Base-by-base conservation (phyloP, 2,797 vertebrate genomes). In the Artibeus lituratus region DNA sequence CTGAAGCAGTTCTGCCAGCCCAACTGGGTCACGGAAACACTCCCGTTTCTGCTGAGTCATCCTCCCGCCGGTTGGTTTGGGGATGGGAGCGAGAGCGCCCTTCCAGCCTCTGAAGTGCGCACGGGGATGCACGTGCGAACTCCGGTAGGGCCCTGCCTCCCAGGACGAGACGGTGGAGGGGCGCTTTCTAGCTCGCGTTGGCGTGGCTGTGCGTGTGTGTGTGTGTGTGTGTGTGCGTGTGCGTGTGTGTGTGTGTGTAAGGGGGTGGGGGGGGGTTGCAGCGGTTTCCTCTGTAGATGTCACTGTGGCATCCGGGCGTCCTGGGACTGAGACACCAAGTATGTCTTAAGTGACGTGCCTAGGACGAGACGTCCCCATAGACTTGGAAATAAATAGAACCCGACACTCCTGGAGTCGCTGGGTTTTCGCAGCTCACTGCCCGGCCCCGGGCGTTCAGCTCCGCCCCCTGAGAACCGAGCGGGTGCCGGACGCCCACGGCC, bases 21-120 rank as follows among this genome's bases (percentile, higher is more conserved):
- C 96, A 97, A 93, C 26, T 94, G 81, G 96, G 97, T 96, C 94
- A 96, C 77, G 49, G 53, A 90, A 90, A 89, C 44, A 51, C 81
- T n/a, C 81, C 74, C 39, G 81, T 82, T 90, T 92, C 86, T 93
- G 93, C 96, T 91, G 94, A 97, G 89, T 98, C 97, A 97, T 93
- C 78, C 81, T 53, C 59, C 67, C 49, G 67, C 51, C 80, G 55
- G 53, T 59, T 49, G 57, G 47, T 78, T 65, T 44, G 57, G 47
- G 74, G 91, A 87, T 53, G 69, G 86, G 11, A 74, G 8, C 77
- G 67, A 80, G 83, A 73, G 57, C 44, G 85, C 72, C 73, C 73
- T 81, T 39, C 57, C 35, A 87, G 39, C 62, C 67, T 92, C 92
- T 86, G 69, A 91, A 87, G 72, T 76, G 89, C 67, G 90, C 62